phyloP scores from a whole-genome alignment of 2,113 vertebrate genomes.

The Telmatochromis sp. region DNA sequence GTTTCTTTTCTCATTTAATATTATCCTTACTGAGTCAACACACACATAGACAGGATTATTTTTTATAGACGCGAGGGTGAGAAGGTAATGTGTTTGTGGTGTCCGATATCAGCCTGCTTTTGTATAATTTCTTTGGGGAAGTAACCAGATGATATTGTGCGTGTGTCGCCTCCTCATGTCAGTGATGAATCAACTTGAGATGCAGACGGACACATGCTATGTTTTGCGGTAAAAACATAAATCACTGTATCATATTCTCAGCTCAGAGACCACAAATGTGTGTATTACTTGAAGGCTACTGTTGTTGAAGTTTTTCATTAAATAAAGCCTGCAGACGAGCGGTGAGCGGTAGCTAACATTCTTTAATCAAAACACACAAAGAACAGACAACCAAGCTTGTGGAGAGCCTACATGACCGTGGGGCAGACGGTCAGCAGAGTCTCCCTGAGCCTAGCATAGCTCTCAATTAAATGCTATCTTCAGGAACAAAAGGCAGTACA shows the following conservation, averaged over 20 bases:
- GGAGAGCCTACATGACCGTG: not conserved
- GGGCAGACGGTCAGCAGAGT: not conserved
- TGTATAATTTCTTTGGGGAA: not conserved
- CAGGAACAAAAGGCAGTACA: not conserved
- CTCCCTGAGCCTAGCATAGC: accelerated
- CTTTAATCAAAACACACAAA: not conserved
- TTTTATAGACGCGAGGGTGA: accelerated
- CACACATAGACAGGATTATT: not conserved
- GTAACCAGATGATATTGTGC: not conserved
- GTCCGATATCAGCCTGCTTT: not conserved
- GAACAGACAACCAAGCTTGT: not conserved
- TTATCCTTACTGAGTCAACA: not conserved
- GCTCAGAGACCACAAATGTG: not conserved
- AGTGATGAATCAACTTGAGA: not conserved
- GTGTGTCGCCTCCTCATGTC: not conserved
- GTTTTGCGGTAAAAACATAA: not conserved
- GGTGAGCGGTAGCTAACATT: not conserved
- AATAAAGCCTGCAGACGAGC: not conserved
- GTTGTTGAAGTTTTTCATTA: not conserved
- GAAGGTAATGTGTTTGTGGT: not conserved
- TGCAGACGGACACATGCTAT: not conserved
- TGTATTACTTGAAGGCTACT: not conserved
- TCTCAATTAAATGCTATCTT: not conserved
- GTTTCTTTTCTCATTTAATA: not conserved
- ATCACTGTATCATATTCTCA: not conserved